Percentiles rank a stretch among this genome's conserved stretches.
phyloP scores from a whole-genome alignment of 2,113 vertebrate genomes.

The Syngnathus scovelli region DNA sequence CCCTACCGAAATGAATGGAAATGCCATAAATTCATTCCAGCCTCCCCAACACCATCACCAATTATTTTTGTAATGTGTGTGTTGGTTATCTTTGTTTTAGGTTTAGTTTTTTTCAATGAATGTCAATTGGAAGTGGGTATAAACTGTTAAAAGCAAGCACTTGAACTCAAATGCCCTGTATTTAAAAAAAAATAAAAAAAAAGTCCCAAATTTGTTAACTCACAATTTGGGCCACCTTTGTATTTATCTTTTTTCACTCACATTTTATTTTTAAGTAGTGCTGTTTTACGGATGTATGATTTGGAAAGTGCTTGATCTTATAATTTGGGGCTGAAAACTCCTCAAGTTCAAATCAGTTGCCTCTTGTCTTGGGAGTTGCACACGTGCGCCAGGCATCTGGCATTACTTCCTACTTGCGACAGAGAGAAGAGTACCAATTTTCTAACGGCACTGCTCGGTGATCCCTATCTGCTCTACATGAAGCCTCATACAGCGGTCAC shows the following conservation, averaged over 20 bases:
- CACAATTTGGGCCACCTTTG: neutral
- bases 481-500: slow-evolving; percentile 50
- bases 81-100: too few relatives aligned
- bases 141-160: neutral
- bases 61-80: too few relatives aligned
- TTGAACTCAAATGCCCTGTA: neutral
- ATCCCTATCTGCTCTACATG: slow-evolving; percentile 55
- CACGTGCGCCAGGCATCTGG: neutral
- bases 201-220: too few relatives aligned
- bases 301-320: neutral
- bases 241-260: neutral
- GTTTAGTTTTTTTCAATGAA: neutral
- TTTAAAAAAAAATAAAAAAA: too few relatives aligned
- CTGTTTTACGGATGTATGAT: neutral
- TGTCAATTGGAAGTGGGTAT: neutral
- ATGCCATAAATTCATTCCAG: too few relatives aligned
- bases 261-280: neutral
- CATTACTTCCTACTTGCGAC: neutral
- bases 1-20: too few relatives aligned
- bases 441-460: slow-evolving; percentile 40
- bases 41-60: too few relatives aligned
- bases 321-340: neutral
- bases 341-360: neutral
- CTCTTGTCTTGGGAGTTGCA: neutral
- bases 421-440: neutral